Percentiles rank a stretch among this genome's conserved stretches.
Conservation (phyloP, 2,888 invertebrate species). For the Seira sanloemensis region DNA sequence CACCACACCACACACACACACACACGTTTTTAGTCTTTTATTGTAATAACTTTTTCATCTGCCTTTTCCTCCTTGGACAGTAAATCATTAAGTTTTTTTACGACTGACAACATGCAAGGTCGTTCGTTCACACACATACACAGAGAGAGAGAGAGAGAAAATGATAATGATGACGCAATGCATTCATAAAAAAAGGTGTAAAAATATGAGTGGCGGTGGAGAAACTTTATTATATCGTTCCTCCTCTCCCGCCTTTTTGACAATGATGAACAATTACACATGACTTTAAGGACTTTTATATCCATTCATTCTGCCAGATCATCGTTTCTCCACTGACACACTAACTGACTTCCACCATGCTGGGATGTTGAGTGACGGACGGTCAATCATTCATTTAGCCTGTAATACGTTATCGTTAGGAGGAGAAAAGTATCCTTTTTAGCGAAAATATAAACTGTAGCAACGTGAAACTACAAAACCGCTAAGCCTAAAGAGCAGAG, state of each 20-base stretch:
- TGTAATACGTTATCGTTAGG: too few relatives aligned
- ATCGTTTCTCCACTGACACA: slow-evolving; percentile 37
- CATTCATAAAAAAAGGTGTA: background rate
- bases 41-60: slow-evolving; percentile 22
- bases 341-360: slow-evolving; percentile 41
- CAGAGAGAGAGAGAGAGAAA: background rate
- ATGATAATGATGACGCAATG: background rate
- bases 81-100: slow-evolving; percentile 53
- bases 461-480: slow-evolving; percentile 39
- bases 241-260: background rate
- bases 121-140: slow-evolving; percentile 51
- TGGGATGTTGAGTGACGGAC: slow-evolving; percentile 50
- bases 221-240: background rate
- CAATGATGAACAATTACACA: slow-evolving; percentile 31
- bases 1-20: slow-evolving; percentile 5
- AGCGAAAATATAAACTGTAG: slow-evolving; percentile 21
- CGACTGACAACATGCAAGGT: slow-evolving; percentile 57
- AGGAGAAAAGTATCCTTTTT: slow-evolving; percentile 18
- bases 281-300: slow-evolving; percentile 45
- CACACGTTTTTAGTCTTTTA: slow-evolving; percentile 25
- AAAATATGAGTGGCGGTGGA: too few relatives aligned
- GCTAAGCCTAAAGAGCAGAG: too few relatives aligned
- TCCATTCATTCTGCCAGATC: slow-evolving; percentile 23
- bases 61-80: slow-evolving; percentile 23
- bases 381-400: slow-evolving; percentile 60